These are phyloP conservation scores for Aphelocoma californica DNA, from an alignment of 2,797 vertebrate genomes.

Conservation along the genomic window DNA sequence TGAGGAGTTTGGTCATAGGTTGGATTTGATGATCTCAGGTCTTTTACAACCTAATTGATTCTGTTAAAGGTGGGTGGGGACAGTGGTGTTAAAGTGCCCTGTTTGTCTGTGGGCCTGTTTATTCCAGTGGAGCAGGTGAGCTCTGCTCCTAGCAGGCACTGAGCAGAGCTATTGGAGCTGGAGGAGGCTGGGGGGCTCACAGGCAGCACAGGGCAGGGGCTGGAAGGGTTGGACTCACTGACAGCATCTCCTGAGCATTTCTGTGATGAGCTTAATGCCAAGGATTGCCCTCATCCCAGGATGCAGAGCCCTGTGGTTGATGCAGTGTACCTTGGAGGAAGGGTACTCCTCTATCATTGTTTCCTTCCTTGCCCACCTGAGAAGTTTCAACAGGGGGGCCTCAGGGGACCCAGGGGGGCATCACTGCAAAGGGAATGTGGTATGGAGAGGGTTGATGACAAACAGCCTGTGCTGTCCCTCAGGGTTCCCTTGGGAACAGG, in stretches of 20 bases:
- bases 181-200: not conserved
- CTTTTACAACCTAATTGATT: not conserved
- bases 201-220: not conserved
- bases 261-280: not conserved
- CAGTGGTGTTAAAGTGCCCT: fast-evolving
- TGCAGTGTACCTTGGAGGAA: not conserved
- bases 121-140: fast-evolving
- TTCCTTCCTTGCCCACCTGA: not conserved
- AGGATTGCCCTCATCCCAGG: fast-evolving
- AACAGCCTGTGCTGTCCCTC: not conserved
- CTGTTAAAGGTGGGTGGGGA: too few relatives aligned
- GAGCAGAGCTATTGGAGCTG: not conserved
- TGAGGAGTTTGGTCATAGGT: not conserved
- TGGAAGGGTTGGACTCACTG: fast-evolving
- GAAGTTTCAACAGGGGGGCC: not conserved
- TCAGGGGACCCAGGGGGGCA: not conserved
- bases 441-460: fast-evolving
- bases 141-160: too few relatives aligned
- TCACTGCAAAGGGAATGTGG: fast-evolving
- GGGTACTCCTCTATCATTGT: fast-evolving
- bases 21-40: not conserved
- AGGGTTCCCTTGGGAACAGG: not conserved
- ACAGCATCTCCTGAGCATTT: fast-evolving
- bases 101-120: fast-evolving
- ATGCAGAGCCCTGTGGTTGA: fast-evolving